Evolutionary conservation across 37 sponge, comb jelly and placozoan species (phyloP), one percentile per base, ranked within the genome.

Genomic region (Agelas oroides): DNA sequence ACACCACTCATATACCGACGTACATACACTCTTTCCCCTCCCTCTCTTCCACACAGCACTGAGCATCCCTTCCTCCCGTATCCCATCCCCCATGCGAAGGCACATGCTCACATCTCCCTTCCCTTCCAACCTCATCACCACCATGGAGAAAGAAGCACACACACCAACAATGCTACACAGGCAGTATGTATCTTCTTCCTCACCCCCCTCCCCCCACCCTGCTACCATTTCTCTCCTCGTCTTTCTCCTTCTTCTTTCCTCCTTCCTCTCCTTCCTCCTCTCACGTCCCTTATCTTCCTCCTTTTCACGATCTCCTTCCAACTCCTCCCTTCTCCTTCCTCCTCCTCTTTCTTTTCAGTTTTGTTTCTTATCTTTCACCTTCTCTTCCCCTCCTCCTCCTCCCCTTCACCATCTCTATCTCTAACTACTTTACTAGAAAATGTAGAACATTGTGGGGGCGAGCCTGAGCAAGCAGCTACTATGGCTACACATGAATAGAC

Each of bases 51-150:
- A 46, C 46, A 46, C 46, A 46, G 46, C 46, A 46, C 46, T 76
- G 1, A 60, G 61, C 34, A 76, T 61, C 46, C 76, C 59, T 34
- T 31, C 69, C 27, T 53, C 71, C 28, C 81, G 84, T 24, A 73
- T 83, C n/a, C 65, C 53, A 0, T 28, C 65, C 27, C 84, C 84
- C 21, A 31, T 72, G 53, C 64, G 84, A 39, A 15, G 84, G 12
- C 84, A 83, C 65, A 83, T 83, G 84, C 34, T 19, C 3, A 14
- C 64, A 2, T 18, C 77, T 13, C 14, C 59, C 5, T 13, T 11
- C 13, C 75, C 16, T 24, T 38, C 68, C 34, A 12, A 18, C 20
- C 68, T 38, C 73, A 2, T 25, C 27, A 53, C 35, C 12, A 2
- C 73, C 27, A 18, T 77, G 21, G 38, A 32, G 28, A 77, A 11